A percentile compares a stretch with the other conserved stretches of the same genome.
These are phyloP conservation scores for Rhyzopertha dominica DNA, from an alignment of 1,140 invertebrate genomes.

Conservation along the genomic window DNA sequence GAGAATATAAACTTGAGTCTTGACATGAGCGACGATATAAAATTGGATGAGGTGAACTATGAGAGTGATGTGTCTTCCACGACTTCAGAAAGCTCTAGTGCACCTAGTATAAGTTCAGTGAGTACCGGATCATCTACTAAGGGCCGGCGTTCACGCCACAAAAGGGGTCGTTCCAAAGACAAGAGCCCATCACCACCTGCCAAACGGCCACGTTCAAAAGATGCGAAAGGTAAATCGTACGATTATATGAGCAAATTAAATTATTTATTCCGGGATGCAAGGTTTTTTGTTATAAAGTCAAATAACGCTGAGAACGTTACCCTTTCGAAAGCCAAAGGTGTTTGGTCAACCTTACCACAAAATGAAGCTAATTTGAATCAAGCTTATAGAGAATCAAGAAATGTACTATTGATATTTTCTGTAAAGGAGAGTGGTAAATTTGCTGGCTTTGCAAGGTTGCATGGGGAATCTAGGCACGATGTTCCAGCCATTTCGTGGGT, in stretches of 20 bases:
- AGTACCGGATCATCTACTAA: conserved; percentile 60
- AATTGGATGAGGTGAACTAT: conserved; percentile 45
- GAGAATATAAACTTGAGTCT: conserved; percentile 43
- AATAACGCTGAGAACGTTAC: conserved; percentile 97
- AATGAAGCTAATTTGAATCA: conserved; percentile 96
- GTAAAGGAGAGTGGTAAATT: conserved; percentile 96
- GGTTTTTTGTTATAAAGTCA: conserved; percentile 97
- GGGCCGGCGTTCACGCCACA: conserved; percentile 49
- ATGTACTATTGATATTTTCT: conserved; percentile 94
- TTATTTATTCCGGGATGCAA: conserved; percentile 90
- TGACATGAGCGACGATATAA: conserved; percentile 44
- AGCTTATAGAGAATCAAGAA: conserved; percentile 85
- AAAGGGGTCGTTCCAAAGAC: conserved; percentile 49
- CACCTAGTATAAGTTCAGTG: conserved; percentile 68
- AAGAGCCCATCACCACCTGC: conserved; percentile 50
- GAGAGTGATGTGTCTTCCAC: conserved; percentile 77
- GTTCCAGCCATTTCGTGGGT: conserved; percentile 90
- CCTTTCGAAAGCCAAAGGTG: conserved; percentile 89
- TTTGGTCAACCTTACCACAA: conserved; percentile 96
- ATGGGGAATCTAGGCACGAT: conserved; percentile 82
- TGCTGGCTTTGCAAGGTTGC: conserved; percentile 85
- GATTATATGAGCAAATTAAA: conserved; percentile 87
- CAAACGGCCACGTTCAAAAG: conserved; percentile 52
- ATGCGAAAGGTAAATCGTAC: conserved; percentile 60
- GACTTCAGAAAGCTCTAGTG: conserved; percentile 60